These are phyloP conservation scores for Epizoanthus illoricatus DNA, from an alignment of 92 coral and sea anemone genomes.

Conservation along the genomic window DNA sequence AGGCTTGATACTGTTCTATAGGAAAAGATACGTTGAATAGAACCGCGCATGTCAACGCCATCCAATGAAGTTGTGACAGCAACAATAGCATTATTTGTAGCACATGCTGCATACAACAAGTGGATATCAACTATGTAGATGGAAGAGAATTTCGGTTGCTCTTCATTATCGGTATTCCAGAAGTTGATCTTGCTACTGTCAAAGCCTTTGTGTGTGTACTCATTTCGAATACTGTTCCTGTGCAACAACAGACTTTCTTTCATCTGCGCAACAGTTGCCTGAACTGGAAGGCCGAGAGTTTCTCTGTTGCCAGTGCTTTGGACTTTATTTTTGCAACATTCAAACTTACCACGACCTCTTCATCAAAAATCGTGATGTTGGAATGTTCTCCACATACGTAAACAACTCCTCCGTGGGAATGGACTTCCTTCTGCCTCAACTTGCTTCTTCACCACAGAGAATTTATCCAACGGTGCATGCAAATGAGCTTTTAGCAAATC, in stretches of 20 bases:
- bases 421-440: slow-evolving; percentile 44
- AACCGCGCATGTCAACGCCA: slow-evolving; percentile 28
- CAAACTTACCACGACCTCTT: slow-evolving; percentile 25
- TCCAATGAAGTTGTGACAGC: slow-evolving; percentile 21
- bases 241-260: slow-evolving; percentile 33
- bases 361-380: slow-evolving; percentile 30
- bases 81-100: slow-evolving; percentile 21
- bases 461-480: slow-evolving; percentile 35
- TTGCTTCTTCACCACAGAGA: slow-evolving; percentile 31
- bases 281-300: slow-evolving; percentile 27
- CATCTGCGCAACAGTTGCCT: slow-evolving; percentile 38
- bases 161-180: slow-evolving; percentile 14
- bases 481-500: slow-evolving; percentile 25
- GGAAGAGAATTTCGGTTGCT: slow-evolving; percentile 15
- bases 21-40: slow-evolving; percentile 18
- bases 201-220: slow-evolving; percentile 29
- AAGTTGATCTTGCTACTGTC: slow-evolving; percentile 27
- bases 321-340: slow-evolving; percentile 27
- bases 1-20: slow-evolving; percentile 33
- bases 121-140: slow-evolving; percentile 6
- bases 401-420: too few relatives aligned
- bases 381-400: slow-evolving; percentile 24
- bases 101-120: slow-evolving; percentile 39
- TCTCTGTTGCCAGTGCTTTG: slow-evolving; percentile 44
- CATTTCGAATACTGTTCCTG: slow-evolving; percentile 33